Evolutionary conservation across 2,797 vertebrate species (phyloP), one percentile per base, ranked within the genome.

Genomic region (Meriones psammophilus): DNA sequence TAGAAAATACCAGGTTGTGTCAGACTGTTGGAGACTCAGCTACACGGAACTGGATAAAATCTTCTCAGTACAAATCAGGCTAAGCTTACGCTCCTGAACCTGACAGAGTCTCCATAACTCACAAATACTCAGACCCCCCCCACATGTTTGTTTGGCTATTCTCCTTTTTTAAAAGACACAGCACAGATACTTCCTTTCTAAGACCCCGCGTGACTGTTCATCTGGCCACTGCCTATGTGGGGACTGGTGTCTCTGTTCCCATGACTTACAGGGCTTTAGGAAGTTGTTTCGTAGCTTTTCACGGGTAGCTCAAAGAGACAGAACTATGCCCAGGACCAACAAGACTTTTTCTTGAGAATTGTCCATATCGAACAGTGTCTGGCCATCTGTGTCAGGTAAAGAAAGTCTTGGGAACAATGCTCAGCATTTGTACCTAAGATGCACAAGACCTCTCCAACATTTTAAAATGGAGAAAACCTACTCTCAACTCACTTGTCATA

Each of bases 311-410:
- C 8, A 33, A 84, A 71, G 58, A 80, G 68, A 77, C 33, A 50
- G 71, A 64, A 26, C 33, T 30, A 39, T 77, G 9, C 46, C 74
- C 28, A 28, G 36, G 8, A n/a, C 22, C 14, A 77, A 0, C 20
- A 77, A 71, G 5, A 26, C 42, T 42, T 54, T 79, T 92, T 92
- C 54, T 85, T 94, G 50, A n/a, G 26, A 91, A 46, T 76, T 92
- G 26, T 13, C 8, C 30, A 42, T n/a, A 46, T 50, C 1, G 66
- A 60, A 20, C 7, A 54, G 13, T 50, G 36, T 4, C 24, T 46
- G 9, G 30, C 64, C 30, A 3, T 42, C 30, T 66, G 33, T 89
- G 73, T 76, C 33, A 36, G 71, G 46, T 68, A 84, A 86, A 89
- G 50, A 81, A 60, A 80, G 90, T 46, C n/a, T 22, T 69, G 46